Percentiles rank a stretch among this genome's conserved stretches.
These are phyloP conservation scores for Piezodorus guildinii DNA, from an alignment of 1,140 invertebrate genomes.

Conservation along the genomic window DNA sequence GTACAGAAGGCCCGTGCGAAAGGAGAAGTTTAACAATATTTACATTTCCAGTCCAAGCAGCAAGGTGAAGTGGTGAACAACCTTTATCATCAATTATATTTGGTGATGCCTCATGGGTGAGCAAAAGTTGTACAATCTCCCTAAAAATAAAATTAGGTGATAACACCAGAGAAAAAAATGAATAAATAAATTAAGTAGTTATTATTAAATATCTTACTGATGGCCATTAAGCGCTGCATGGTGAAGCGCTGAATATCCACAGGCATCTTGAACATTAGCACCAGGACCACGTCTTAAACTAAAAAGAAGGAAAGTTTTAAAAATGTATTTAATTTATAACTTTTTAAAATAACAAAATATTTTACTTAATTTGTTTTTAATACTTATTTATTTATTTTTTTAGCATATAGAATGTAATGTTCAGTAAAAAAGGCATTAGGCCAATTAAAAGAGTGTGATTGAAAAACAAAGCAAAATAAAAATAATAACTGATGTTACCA, in stretches of 20 bases:
- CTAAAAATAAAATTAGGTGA: conserved; percentile 39
- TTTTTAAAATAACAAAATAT: not conserved
- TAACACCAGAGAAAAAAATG: conserved; percentile 1
- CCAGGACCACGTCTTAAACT: conserved; percentile 78
- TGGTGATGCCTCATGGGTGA: conserved; percentile 79
- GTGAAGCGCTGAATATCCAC: conserved; percentile 90
- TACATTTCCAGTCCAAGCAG: conserved; percentile 77
- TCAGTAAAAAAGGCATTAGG: too few relatives aligned
- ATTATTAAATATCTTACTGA: conserved; percentile 47
- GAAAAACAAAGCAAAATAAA: too few relatives aligned
- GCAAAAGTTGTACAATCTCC: conserved; percentile 73
- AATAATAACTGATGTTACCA: too few relatives aligned
- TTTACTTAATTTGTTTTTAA: not conserved
- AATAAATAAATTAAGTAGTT: too few relatives aligned
- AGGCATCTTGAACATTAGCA: conserved; percentile 83
- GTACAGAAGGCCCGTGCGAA: conserved; percentile 57
- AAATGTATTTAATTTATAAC: not conserved
- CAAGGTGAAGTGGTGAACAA: conserved; percentile 75
- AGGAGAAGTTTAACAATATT: conserved; percentile 71
- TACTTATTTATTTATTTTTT: too few relatives aligned
- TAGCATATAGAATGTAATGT: too few relatives aligned
- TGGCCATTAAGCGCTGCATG: conserved; percentile 90
- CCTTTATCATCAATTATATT: conserved; percentile 75
- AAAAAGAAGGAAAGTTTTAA: conserved; percentile 34
- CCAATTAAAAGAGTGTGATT: too few relatives aligned